phyloP scores from a whole-genome alignment of 2,797 vertebrate species.

The Pteropus rufus region DNA sequence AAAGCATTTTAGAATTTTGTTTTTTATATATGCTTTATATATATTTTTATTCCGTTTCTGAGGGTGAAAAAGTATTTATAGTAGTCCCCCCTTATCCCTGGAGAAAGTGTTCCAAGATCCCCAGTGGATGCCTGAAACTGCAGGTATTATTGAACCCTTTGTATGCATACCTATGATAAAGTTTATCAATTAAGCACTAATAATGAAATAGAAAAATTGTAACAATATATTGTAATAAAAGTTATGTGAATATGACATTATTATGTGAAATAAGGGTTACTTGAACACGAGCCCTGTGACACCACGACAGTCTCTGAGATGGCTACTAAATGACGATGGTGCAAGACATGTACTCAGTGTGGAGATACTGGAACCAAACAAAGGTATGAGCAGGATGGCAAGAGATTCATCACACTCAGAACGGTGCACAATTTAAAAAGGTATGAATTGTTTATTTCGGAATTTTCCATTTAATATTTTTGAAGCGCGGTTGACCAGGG shows the following conservation, averaged over 20 bases:
- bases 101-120: not conserved
- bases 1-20: not conserved
- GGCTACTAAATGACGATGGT: too few relatives aligned
- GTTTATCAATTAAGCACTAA: not conserved
- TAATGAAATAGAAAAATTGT: not conserved
- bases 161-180: not conserved
- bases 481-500: not conserved
- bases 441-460: not conserved
- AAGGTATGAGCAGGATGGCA: not conserved
- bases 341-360: too few relatives aligned
- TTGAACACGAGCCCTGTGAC: not conserved
- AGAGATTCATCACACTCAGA: not conserved
- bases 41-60: not conserved
- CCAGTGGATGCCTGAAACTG: not conserved
- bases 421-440: not conserved
- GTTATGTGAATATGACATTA: not conserved
- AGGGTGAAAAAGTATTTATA: not conserved
- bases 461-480: not conserved
- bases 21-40: not conserved
- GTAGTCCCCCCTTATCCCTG: not conserved
- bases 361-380: not conserved
- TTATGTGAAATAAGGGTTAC: not conserved
- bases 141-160: not conserved
- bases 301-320: not conserved
- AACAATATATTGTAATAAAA: not conserved